These are phyloP conservation scores for Pammene fasciana DNA, from an alignment of 2,888 invertebrate genomes.

Conservation along the genomic window DNA sequence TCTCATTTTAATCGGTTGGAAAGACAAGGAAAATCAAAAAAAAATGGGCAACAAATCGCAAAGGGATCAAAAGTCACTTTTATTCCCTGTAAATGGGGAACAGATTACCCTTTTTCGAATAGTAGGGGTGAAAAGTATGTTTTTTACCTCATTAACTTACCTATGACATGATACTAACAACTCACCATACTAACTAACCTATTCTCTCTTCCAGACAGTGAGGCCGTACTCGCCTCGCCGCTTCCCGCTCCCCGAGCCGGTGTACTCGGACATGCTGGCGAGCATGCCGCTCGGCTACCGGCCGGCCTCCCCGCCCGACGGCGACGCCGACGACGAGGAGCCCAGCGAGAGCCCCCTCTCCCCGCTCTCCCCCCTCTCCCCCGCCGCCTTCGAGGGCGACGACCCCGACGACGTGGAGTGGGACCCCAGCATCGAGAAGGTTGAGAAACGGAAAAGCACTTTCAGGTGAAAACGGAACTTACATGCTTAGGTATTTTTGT, in stretches of 20 bases:
- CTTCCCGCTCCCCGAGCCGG: slow-evolving; percentile 89
- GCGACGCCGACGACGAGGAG: slow-evolving; percentile 28
- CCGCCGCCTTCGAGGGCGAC: slow-evolving; percentile 85
- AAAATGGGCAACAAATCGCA: no score
- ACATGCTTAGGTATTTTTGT: neutral
- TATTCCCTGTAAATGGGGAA: no score
- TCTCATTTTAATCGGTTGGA: no score
- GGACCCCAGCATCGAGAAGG: slow-evolving; percentile 80
- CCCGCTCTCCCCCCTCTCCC: slow-evolving; percentile 63
- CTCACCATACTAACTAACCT: slow-evolving; percentile 53
- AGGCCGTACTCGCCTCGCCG: slow-evolving; percentile 89
- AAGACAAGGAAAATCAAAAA: no score
- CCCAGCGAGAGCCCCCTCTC: slow-evolving; percentile 50
- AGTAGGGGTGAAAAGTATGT: neutral
- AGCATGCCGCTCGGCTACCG: slow-evolving; percentile 87
- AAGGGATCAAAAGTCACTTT: no score
- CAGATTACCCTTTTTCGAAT: no score
- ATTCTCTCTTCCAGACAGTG: slow-evolving; percentile 76
- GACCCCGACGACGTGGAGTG: slow-evolving; percentile 95
- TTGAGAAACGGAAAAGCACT: slow-evolving; percentile 60
- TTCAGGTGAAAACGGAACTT: slow-evolving; percentile 64
- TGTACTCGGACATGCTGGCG: slow-evolving; percentile 87
- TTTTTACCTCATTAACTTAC: no score
- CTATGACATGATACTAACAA: no score
- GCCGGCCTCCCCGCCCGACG: slow-evolving; percentile 27